phyloP scores from a whole-genome alignment of 2,113 vertebrate genomes.

The Nerophis ophidion region DNA sequence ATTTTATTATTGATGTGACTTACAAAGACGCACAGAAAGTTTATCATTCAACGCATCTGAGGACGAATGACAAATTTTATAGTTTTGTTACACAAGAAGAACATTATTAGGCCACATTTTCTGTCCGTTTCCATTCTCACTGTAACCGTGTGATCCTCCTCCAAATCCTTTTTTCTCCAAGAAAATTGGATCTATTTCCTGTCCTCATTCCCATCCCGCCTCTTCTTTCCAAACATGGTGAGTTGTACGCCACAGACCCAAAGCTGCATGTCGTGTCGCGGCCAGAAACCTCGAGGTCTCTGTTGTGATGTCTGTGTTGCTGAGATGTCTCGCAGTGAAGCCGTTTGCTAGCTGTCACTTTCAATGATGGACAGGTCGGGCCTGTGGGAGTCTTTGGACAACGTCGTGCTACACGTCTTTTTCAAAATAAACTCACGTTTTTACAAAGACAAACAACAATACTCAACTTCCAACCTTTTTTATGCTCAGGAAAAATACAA shows the following conservation, averaged over 20 bases:
- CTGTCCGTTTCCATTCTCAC: not conserved
- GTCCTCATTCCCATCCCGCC: not conserved
- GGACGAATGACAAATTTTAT: not conserved
- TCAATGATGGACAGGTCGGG: constrained; percentile 11
- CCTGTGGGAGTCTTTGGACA: not conserved
- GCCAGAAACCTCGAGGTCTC: constrained; percentile 8
- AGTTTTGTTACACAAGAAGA: not conserved
- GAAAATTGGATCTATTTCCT: constrained; percentile 35
- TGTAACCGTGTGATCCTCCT: constrained; percentile 11
- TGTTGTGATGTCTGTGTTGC: constrained; percentile 38
- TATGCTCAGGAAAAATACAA: too few species aligned
- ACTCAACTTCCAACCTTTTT: too few species aligned
- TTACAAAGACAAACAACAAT: too few species aligned
- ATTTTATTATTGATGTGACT: too few species aligned
- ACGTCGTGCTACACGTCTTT: too few species aligned
- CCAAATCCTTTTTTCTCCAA: constrained; percentile 29
- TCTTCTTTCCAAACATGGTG: constrained; percentile 35
- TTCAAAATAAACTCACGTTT: too few species aligned
- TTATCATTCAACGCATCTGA: not conserved
- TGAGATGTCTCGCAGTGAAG: constrained; percentile 13
- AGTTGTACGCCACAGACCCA: constrained; percentile 35
- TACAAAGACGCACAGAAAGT: not conserved
- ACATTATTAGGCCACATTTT: not conserved
- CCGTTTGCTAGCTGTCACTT: constrained; percentile 20
- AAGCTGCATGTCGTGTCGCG: constrained; percentile 23